A percentile compares a stretch with the other conserved stretches of the same genome.
phyloP scores from a whole-genome alignment of 2,113 vertebrate genomes.

The Protobothrops flavoviridis region DNA sequence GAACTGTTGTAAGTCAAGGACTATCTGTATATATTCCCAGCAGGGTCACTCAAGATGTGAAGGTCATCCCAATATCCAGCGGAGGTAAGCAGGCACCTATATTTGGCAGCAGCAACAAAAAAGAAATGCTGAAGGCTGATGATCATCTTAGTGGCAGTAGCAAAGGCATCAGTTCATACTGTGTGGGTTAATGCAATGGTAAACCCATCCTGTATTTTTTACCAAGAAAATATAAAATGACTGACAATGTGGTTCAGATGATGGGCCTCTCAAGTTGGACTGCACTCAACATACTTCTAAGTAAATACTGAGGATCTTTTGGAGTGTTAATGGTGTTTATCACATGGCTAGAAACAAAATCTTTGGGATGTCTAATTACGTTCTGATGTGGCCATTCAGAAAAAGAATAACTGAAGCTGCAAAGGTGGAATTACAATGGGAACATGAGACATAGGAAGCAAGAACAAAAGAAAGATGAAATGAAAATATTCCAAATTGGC shows the following conservation, averaged over 20 bases:
- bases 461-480: background rate
- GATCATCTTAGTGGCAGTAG: too few species aligned
- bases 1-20: too few species aligned
- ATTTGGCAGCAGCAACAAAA: background rate
- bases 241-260: background rate
- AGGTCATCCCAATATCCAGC: background rate
- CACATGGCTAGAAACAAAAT: background rate
- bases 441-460: background rate
- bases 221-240: background rate
- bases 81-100: background rate
- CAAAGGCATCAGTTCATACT: background rate
- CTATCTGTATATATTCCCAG: background rate
- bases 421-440: background rate
- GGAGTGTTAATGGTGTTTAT: background rate
- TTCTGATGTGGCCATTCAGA: background rate
- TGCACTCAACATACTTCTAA: background rate
- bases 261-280: background rate
- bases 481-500: background rate
- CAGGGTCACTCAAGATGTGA: background rate
- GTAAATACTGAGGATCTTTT: background rate
- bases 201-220: background rate
- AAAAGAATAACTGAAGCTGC: background rate
- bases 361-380: background rate
- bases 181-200: background rate
- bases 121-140: background rate